Evolutionary conservation across 2,888 invertebrate genomes (phyloP).

Genomic region (Gari tellinella): DNA sequence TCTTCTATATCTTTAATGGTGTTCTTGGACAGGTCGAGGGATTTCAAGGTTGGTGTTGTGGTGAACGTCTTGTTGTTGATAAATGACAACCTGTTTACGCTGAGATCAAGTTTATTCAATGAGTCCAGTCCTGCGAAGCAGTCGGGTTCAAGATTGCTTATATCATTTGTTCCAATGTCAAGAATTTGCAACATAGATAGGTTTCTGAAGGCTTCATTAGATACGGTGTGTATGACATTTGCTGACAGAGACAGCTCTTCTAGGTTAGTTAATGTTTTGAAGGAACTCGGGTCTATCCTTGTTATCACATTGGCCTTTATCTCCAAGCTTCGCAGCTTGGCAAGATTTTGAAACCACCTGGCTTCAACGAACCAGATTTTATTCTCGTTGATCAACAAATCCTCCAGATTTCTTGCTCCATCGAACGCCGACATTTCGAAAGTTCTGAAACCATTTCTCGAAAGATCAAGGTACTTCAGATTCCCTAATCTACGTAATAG

Average conservation of each 20-base stretch:
- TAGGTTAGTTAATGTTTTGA: constrained; percentile 57
- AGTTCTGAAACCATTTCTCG: constrained; percentile 63
- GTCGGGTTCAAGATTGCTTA: constrained; percentile 61
- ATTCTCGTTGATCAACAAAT: constrained; percentile 65
- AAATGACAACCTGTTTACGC: constrained; percentile 61
- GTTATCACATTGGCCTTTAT: constrained; percentile 65
- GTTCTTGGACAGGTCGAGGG: constrained; percentile 66
- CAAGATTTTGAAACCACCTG: constrained; percentile 63
- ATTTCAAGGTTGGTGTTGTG: constrained; percentile 38
- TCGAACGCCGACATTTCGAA: constrained; percentile 66
- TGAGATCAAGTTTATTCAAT: constrained; percentile 63
- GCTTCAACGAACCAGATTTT: constrained; percentile 59
- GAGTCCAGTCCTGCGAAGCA: constrained; percentile 60
- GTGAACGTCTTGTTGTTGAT: constrained; percentile 64
- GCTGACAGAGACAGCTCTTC: constrained; percentile 63
- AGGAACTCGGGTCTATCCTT: constrained; percentile 58
- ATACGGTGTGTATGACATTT: constrained; percentile 62
- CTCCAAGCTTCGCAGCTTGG: constrained; percentile 57
- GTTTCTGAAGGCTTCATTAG: constrained; percentile 87
- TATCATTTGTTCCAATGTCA: constrained; percentile 71
- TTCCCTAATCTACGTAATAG: constrained; percentile 49
- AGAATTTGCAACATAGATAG: constrained; percentile 59
- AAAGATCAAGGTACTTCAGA: constrained; percentile 61
- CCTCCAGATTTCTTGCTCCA: constrained; percentile 48
- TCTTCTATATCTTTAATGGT: constrained; percentile 58